These are phyloP conservation scores for Gymnoscelis rufifasciata DNA, from an alignment of 2,888 invertebrate genomes.

Conservation along the genomic window DNA sequence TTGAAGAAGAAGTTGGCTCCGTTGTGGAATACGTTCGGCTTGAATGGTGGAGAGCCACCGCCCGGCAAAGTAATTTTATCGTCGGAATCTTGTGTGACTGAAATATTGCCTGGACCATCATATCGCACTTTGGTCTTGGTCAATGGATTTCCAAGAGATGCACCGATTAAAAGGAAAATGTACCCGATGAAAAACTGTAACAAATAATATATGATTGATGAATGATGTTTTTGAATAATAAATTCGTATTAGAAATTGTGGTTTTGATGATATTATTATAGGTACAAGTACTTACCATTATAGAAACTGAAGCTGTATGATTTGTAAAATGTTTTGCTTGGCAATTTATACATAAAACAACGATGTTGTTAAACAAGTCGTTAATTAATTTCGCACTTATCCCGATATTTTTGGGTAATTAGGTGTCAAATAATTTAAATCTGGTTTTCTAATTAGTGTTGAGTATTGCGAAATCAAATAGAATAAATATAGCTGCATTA, in stretches of 20 bases:
- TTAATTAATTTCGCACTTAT: conserved; percentile 7
- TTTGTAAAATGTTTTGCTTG: neutral
- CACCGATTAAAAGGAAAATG: conserved; percentile 36
- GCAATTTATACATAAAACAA: conserved; percentile 18
- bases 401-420: conserved; percentile 9
- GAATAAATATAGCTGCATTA: neutral
- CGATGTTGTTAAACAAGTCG: conserved; percentile 18
- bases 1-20: conserved; percentile 47
- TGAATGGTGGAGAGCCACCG: conserved; percentile 24
- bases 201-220: too few species aligned
- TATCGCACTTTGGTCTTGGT: conserved; percentile 27
- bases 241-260: too few species aligned
- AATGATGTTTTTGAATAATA: too few species aligned
- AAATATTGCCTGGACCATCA: conserved; percentile 27
- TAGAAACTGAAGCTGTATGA: neutral
- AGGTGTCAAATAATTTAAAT: conserved; percentile 11
- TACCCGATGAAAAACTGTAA: conserved; percentile 34
- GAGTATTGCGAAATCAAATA: neutral
- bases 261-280: too few species aligned
- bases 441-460: conserved; percentile 12
- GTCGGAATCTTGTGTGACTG: conserved; percentile 29
- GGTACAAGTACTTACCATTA: conserved; percentile 3
- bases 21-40: conserved; percentile 37
- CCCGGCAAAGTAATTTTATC: conserved; percentile 15
- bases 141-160: conserved; percentile 19